These are phyloP conservation scores for Amphipyra berbera DNA, from an alignment of 2,888 invertebrate genomes.

Conservation along the genomic window DNA sequence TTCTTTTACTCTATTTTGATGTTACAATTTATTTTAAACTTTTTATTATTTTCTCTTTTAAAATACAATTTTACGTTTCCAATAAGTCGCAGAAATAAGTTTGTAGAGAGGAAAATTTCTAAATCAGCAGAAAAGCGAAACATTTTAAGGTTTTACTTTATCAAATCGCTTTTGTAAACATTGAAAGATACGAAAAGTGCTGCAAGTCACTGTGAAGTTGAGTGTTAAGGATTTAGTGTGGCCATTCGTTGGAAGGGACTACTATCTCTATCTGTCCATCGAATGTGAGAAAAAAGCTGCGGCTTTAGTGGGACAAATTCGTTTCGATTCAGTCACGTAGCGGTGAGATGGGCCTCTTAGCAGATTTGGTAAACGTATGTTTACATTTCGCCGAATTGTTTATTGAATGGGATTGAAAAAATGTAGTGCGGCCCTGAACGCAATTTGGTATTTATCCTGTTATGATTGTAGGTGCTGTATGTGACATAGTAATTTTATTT, in stretches of 20 bases:
- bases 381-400: conserved; percentile 78
- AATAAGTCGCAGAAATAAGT: conserved; percentile 32
- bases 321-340: conserved; percentile 87
- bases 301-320: conserved; percentile 88
- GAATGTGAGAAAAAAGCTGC: conserved; percentile 84
- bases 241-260: conserved; percentile 81
- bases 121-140: conserved; percentile 39
- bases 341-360: conserved; percentile 83
- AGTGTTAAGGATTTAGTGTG: conserved; percentile 85
- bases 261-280: conserved; percentile 86
- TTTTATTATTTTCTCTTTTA: conserved; percentile 23
- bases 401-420: conserved; percentile 80
- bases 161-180: conserved; percentile 62
- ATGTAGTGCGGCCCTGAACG: conserved; percentile 39
- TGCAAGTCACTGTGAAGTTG: conserved; percentile 78
- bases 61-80: conserved; percentile 28
- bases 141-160: conserved; percentile 51
- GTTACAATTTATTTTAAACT: conserved; percentile 23
- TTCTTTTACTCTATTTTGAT: conserved; percentile 16
- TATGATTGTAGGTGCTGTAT: conserved; percentile 1
- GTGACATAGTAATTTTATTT: conserved; percentile 1
- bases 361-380: conserved; percentile 84
- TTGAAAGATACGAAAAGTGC: conserved; percentile 69
- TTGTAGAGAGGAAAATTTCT: conserved; percentile 28
- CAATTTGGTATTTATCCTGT: conserved; percentile 19